Percentiles rank a stretch among this genome's conserved stretches.
These are phyloP conservation scores for Siniperca chuatsi DNA, from an alignment of 2,113 vertebrate genomes.

Conservation along the genomic window DNA sequence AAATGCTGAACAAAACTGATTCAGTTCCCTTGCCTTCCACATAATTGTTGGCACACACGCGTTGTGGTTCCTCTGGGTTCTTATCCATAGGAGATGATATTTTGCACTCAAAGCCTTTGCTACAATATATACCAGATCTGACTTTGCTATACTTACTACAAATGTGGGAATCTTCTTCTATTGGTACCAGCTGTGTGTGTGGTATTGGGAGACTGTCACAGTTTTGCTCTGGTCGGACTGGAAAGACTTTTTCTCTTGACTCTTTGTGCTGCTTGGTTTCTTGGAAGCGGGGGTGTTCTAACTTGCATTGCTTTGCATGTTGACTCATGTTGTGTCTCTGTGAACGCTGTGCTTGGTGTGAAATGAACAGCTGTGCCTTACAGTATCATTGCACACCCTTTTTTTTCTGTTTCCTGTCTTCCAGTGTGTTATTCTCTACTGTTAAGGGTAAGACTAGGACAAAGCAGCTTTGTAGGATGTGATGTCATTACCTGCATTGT, in stretches of 20 bases:
- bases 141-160: constrained; percentile 19
- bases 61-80: constrained; percentile 68
- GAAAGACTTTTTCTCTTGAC: constrained; percentile 26
- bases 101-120: constrained; percentile 43
- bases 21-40: constrained; percentile 61
- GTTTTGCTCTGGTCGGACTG: constrained; percentile 72
- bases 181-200: constrained; percentile 66
- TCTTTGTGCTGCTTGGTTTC: constrained; percentile 59
- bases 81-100: constrained; percentile 59
- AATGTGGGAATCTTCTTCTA: constrained; percentile 40
- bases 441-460: constrained; percentile 15
- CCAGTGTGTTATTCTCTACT: constrained; percentile 24
- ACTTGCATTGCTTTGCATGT: constrained; percentile 77
- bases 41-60: constrained; percentile 64
- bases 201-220: constrained; percentile 67
- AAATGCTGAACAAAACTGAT: constrained; percentile 76
- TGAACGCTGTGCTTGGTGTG: constrained; percentile 60
- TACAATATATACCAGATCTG: constrained; percentile 48
- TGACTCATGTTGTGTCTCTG: constrained; percentile 68
- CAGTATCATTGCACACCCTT: constrained; percentile 49
- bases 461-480: constrained; percentile 50
- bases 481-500: constrained; percentile 63
- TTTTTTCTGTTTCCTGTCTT: constrained; percentile 44
- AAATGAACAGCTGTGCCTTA: constrained; percentile 71
- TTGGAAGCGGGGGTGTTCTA: constrained; percentile 67